Percentiles rank a stretch among this genome's conserved stretches.
Evolutionary conservation across 2,888 invertebrate genomes (phyloP).

Genomic region (Euzophera pinguis): DNA sequence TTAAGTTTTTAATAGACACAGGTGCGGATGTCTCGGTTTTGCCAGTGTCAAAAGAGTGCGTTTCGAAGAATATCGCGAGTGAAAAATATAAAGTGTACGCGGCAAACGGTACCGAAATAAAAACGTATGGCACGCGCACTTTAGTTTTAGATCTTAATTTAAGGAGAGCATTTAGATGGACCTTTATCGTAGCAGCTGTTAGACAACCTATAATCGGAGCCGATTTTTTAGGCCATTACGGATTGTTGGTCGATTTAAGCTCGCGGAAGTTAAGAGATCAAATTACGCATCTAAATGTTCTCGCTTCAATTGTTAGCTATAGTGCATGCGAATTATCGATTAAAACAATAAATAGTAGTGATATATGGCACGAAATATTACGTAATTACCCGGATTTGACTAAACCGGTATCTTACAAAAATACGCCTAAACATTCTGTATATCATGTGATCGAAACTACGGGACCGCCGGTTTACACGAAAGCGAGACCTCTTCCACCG

Average conservation of each 20-base stretch:
- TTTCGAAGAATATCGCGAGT: not conserved
- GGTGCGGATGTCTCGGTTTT: conserved; percentile 21
- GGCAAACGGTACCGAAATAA: conserved; percentile 20
- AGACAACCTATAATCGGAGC: conserved; percentile 20
- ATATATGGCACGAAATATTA: not conserved
- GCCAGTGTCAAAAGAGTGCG: conserved; percentile 2
- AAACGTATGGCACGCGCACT: conserved; percentile 15
- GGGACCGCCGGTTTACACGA: too few relatives aligned
- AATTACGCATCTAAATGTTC: not conserved
- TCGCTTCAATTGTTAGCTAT: not conserved
- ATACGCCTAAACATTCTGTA: too few relatives aligned
- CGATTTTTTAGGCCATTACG: conserved; percentile 15
- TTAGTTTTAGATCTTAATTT: conserved; percentile 17
- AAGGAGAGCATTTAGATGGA: conserved; percentile 13
- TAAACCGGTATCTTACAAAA: too few relatives aligned
- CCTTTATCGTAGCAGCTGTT: conserved; percentile 17
- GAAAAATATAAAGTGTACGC: conserved; percentile 17
- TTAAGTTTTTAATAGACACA: conserved; percentile 20
- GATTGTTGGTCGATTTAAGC: conserved; percentile 10
- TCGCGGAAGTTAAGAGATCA: not conserved
- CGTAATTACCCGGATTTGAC: too few relatives aligned
- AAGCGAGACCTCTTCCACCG: too few relatives aligned
- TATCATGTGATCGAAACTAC: too few relatives aligned
- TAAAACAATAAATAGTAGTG: not conserved
- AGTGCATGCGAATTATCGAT: not conserved